Conservation (phyloP, 2,797 vertebrate species). For the Acridotheres tristis region DNA sequence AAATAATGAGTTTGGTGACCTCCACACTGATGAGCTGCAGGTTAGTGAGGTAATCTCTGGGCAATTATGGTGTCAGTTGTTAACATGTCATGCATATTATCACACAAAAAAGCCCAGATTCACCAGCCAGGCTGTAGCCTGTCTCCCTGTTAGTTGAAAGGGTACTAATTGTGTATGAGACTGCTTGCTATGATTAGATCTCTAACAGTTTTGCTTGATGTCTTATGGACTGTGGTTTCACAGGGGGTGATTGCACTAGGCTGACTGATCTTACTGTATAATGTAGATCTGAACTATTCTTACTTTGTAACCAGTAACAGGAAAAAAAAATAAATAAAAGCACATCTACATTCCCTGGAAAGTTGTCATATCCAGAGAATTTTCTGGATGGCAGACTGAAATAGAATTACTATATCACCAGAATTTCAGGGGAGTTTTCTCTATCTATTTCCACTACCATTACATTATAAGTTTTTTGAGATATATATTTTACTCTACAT, state of each 20-base stretch:
- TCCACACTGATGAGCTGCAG: neutral
- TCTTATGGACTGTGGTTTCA: rapidly evolving
- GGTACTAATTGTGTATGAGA: neutral
- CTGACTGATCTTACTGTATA: neutral
- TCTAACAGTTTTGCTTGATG: neutral
- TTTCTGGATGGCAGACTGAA: neutral
- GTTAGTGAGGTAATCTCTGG: neutral
- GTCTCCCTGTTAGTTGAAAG: rapidly evolving
- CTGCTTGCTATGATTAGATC: neutral
- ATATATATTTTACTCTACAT: neutral
- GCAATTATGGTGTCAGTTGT: neutral
- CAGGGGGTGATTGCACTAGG: rapidly evolving
- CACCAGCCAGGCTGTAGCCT: neutral
- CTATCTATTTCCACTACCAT: neutral
- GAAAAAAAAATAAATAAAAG: neutral
- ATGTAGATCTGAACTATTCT: neutral
- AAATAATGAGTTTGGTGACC: neutral
- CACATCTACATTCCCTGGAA: neutral
- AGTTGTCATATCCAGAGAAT: rapidly evolving
- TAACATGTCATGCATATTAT: neutral
- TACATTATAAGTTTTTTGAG: neutral
- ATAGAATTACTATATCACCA: neutral
- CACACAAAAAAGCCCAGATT: neutral
- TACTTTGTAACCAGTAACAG: neutral
- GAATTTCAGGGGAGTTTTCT: rapidly evolving